Percentiles rank a stretch among this genome's conserved stretches.
Conservation (phyloP, 2,888 invertebrate genomes). For the Frankliniella fusca region DNA sequence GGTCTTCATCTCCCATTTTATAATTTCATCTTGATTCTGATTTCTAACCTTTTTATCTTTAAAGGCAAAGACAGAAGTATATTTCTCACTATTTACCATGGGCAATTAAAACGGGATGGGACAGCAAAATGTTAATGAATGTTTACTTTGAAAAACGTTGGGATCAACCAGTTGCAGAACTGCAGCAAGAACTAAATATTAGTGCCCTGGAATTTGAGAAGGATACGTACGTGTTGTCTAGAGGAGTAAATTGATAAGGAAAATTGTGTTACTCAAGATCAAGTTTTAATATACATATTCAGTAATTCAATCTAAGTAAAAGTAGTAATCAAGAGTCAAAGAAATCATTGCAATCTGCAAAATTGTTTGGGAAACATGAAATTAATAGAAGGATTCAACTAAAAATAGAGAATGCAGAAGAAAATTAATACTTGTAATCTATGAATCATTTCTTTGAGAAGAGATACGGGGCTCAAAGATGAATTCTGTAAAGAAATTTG, state of each 20-base stretch:
- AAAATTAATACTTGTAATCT: not conserved
- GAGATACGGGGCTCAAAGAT: not conserved
- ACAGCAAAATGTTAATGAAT: constrained; percentile 75
- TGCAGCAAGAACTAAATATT: constrained; percentile 78
- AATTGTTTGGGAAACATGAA: too few relatives aligned
- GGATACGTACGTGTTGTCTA: constrained; percentile 18
- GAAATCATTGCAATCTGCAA: not conserved
- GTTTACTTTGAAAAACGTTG: constrained; percentile 91
- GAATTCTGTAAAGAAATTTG: not conserved
- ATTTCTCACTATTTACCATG: constrained; percentile 74
- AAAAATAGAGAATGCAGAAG: too few relatives aligned
- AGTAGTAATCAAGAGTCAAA: not conserved
- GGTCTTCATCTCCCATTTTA: not conserved
- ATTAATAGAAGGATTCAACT: too few relatives aligned
- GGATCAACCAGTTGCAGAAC: constrained; percentile 77
- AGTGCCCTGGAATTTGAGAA: constrained; percentile 49
- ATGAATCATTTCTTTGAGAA: not conserved
- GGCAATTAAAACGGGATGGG: constrained; percentile 74
- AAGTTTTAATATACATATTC: not conserved
- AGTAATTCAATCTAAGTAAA: not conserved
- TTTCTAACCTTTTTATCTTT: constrained; percentile 38
- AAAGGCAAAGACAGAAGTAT: constrained; percentile 72
- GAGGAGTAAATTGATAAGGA: not conserved
- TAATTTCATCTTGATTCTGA: constrained; percentile 34
- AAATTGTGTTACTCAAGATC: not conserved